These are phyloP conservation scores for Brienomyrus longianalis DNA, from an alignment of 2,113 vertebrate genomes.

Conservation along the genomic window DNA sequence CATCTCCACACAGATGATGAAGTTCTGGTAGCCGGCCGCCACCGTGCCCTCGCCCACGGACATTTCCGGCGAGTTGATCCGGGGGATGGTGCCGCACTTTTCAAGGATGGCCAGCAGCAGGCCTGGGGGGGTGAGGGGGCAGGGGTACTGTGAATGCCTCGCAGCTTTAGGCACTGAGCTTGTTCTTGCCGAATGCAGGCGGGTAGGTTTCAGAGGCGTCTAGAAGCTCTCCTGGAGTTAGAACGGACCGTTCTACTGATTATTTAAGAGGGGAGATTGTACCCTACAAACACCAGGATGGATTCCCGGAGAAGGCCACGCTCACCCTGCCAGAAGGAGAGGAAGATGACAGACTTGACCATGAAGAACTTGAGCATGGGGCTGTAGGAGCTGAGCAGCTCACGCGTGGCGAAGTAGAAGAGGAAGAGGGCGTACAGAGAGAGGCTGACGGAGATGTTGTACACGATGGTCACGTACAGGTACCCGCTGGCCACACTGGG, in stretches of 20 bases:
- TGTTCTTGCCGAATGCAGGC: background rate
- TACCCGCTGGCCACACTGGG: slow-evolving; percentile 85
- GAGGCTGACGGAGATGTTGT: slow-evolving; percentile 93
- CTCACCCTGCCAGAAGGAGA: slow-evolving; percentile 97
- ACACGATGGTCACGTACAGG: slow-evolving; percentile 89
- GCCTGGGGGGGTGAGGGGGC: slow-evolving; percentile 52
- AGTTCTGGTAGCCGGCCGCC: slow-evolving; percentile 95
- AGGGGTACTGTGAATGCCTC: background rate
- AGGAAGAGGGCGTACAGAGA: slow-evolving; percentile 94
- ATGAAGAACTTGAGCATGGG: slow-evolving; percentile 96
- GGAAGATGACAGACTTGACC: slow-evolving; percentile 97
- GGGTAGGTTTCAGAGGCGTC: slow-evolving; percentile 1
- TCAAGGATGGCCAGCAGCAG: slow-evolving; percentile 94
- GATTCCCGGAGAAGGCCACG: background rate
- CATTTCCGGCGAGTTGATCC: slow-evolving; percentile 76
- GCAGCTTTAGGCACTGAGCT: background rate
- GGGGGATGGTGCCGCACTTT: slow-evolving; percentile 91
- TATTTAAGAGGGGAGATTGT: background rate
- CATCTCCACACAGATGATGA: slow-evolving; percentile 97
- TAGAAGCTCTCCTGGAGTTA: background rate
- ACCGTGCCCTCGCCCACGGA: slow-evolving; percentile 89
- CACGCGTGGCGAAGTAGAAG: slow-evolving; percentile 85
- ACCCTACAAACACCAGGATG: background rate
- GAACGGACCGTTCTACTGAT: background rate
- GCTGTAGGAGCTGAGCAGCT: slow-evolving; percentile 86